Conservation (phyloP, 1,140 invertebrate species). For the Drosophila mauritiana region DNA sequence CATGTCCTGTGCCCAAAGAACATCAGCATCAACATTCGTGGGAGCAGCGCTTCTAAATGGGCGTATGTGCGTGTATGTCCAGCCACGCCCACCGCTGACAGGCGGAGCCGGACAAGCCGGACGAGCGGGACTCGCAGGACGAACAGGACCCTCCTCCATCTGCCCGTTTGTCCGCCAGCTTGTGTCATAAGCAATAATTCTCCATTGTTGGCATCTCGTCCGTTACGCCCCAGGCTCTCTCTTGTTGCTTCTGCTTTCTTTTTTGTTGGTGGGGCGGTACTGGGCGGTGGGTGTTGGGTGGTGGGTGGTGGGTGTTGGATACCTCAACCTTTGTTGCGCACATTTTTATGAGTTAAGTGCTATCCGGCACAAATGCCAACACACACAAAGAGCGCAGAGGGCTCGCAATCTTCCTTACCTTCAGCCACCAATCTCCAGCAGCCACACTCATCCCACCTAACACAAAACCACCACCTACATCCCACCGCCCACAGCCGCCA, state of each 20-base stretch:
- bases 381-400: conserved; percentile 17
- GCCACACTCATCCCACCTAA: not conserved
- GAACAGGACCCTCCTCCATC: not conserved
- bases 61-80: conserved; percentile 40
- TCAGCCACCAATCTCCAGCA: conserved; percentile 11
- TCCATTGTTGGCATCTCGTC: conserved; percentile 63
- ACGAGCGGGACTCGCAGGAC: not conserved
- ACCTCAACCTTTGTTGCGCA: conserved; percentile 54
- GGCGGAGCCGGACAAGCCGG: not conserved
- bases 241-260: conserved; percentile 52
- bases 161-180: conserved; percentile 34
- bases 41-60: conserved; percentile 3
- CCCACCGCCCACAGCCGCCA: not conserved
- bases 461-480: not conserved
- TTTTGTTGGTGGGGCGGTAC: not conserved
- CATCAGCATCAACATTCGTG: conserved; percentile 11
- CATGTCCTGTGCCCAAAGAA: conserved; percentile 42
- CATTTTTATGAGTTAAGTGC: conserved; percentile 82
- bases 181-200: conserved; percentile 79
- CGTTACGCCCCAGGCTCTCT: conserved; percentile 42
- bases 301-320: not conserved
- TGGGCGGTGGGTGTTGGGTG: not conserved
- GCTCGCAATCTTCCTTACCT: conserved; percentile 43
- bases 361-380: conserved; percentile 62
- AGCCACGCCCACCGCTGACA: conserved; percentile 41